Conservation (phyloP, 2,797 vertebrate species). For the Gallinago stenura region DNA sequence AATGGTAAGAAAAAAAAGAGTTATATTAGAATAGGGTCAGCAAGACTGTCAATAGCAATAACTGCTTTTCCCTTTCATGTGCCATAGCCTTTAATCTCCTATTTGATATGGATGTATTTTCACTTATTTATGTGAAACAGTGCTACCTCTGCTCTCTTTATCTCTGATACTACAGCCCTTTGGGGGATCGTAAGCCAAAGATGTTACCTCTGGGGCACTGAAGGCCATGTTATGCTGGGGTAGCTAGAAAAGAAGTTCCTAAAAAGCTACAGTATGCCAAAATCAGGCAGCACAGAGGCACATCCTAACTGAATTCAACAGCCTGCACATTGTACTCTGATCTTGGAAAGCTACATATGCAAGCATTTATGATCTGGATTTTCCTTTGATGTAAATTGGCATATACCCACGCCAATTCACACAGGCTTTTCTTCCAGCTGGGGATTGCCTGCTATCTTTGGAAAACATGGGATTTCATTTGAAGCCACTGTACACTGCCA, state of each 20-base stretch:
- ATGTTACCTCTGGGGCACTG: neutral
- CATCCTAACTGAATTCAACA: neutral
- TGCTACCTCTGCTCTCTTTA: neutral
- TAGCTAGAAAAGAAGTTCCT: neutral
- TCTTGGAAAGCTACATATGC: neutral
- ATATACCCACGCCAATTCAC: neutral
- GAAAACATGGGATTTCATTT: neutral
- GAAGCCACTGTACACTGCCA: neutral
- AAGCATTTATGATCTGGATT: neutral
- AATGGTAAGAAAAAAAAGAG: neutral
- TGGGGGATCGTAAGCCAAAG: neutral
- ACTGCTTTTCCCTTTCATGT: accelerated
- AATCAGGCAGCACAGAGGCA: neutral
- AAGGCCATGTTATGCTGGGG: neutral
- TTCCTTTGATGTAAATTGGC: slow-evolving; percentile 1
- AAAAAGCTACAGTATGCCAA: neutral
- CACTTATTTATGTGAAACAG: neutral
- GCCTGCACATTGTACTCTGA: neutral
- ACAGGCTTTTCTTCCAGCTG: neutral
- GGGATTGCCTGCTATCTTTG: neutral
- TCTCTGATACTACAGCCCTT: neutral
- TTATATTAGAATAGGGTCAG: neutral
- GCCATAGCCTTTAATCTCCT: neutral
- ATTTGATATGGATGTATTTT: neutral
- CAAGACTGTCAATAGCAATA: neutral